These are phyloP conservation scores for Eristalis tenax DNA, from an alignment of 2,888 invertebrate species.

Conservation along the genomic window DNA sequence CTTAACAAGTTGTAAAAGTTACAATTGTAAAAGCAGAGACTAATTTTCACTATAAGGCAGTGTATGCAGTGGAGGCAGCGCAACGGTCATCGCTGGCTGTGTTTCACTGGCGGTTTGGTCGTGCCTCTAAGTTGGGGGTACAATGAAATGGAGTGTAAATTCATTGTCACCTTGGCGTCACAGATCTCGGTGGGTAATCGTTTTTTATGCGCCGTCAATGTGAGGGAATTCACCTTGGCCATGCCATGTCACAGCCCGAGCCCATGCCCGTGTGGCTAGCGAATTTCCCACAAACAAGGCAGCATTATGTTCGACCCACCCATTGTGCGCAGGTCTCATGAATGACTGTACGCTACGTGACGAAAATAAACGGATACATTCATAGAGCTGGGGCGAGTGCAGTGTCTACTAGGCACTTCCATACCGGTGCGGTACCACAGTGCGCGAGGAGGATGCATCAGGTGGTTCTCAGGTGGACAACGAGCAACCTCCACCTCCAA, in stretches of 20 bases:
- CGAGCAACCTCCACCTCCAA: conserved; percentile 25
- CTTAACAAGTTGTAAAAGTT: conserved; percentile 48
- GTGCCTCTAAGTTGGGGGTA: conserved; percentile 29
- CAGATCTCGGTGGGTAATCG: conserved; percentile 23
- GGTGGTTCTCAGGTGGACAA: conserved; percentile 53
- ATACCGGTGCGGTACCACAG: conserved; percentile 10
- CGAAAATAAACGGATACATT: conserved; percentile 59
- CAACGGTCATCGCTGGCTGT: neutral
- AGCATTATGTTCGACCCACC: neutral
- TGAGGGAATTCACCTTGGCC: conserved; percentile 27
- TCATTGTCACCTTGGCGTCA: conserved; percentile 46
- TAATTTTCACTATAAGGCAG: conserved; percentile 8
- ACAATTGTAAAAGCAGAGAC: conserved; percentile 31
- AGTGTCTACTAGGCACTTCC: conserved; percentile 11
- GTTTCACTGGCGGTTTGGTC: neutral
- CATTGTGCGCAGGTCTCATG: conserved; percentile 9
- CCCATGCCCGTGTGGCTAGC: neutral
- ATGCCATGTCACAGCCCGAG: neutral
- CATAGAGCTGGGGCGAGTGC: conserved; percentile 9
- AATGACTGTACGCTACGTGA: conserved; percentile 44
- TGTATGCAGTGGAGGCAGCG: neutral
- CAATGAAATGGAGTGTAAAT: conserved; percentile 28
- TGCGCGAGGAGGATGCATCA: conserved; percentile 57
- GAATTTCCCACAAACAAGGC: conserved; percentile 36
- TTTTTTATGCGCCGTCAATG: conserved; percentile 18